Percentiles rank a stretch among this genome's conserved stretches.
These are phyloP conservation scores for Glaucopsyche alexis DNA, from an alignment of 2,888 invertebrate species.

Conservation along the genomic window DNA sequence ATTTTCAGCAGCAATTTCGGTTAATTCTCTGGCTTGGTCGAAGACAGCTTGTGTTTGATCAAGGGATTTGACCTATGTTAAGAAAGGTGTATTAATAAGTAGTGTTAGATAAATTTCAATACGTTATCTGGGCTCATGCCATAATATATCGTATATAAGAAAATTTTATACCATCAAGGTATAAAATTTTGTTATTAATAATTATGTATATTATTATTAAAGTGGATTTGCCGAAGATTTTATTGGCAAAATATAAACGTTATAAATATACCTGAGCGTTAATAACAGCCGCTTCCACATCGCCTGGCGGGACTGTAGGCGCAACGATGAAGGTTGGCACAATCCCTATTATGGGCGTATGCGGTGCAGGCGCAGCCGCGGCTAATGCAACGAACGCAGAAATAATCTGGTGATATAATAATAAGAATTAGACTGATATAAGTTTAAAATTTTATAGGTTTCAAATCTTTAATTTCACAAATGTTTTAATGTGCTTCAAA, in stretches of 20 bases:
- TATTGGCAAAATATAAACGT: too few species aligned
- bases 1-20: slow-evolving; percentile 53
- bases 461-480: background rate
- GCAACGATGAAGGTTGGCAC: slow-evolving; percentile 34
- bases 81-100: background rate
- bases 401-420: slow-evolving; percentile 57
- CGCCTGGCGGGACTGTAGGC: slow-evolving; percentile 61
- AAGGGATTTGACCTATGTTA: slow-evolving; percentile 40
- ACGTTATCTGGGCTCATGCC: too few species aligned
- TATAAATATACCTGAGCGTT: slow-evolving; percentile 54
- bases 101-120: too few species aligned
- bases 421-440: too few species aligned
- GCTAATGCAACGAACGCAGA: slow-evolving; percentile 59
- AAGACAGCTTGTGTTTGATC: slow-evolving; percentile 53
- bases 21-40: slow-evolving; percentile 53
- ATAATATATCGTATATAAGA: too few species aligned
- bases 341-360: slow-evolving; percentile 36
- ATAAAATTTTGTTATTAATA: background rate
- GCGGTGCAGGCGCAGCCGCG: slow-evolving; percentile 63
- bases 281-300: slow-evolving; percentile 66
- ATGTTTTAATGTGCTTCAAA: too few species aligned
- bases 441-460: background rate
- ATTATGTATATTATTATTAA: too few species aligned
- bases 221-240: too few species aligned
- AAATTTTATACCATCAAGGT: too few species aligned